phyloP scores from a whole-genome alignment of 2,888 invertebrate genomes.

The Monochamus alternatus region DNA sequence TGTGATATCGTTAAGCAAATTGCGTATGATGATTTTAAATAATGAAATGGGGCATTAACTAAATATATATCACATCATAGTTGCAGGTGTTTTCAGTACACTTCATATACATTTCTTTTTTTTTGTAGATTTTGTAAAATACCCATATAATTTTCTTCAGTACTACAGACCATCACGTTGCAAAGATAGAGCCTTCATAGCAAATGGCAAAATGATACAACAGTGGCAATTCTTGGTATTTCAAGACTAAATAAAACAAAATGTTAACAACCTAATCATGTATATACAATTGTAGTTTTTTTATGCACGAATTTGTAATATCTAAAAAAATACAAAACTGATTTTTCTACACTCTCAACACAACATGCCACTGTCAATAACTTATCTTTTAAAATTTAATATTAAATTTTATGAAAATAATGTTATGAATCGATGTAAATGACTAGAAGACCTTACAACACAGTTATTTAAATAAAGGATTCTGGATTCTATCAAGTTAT shows the following conservation, averaged over 20 bases:
- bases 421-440: not conserved
- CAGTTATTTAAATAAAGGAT: not conserved
- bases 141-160: too few species aligned
- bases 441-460: constrained; percentile 2
- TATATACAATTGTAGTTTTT: too few species aligned
- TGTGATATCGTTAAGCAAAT: constrained; percentile 3
- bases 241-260: not conserved
- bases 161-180: not conserved
- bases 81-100: constrained; percentile 10
- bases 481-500: not conserved
- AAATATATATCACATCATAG: constrained; percentile 28
- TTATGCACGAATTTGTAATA: too few species aligned
- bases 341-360: too few species aligned
- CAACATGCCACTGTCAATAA: not conserved
- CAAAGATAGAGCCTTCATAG: not conserved
- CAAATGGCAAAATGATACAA: not conserved
- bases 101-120: not conserved
- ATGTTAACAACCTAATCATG: too few species aligned
- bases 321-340: too few species aligned
- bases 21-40: constrained; percentile 20
- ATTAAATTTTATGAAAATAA: not conserved
- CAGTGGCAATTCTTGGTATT: too few species aligned
- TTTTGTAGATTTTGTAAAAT: too few species aligned
- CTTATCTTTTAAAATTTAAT: not conserved
- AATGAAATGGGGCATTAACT: constrained; percentile 14